These are phyloP conservation scores for Perca fluviatilis DNA, from an alignment of 2,113 vertebrate genomes.

Conservation along the genomic window DNA sequence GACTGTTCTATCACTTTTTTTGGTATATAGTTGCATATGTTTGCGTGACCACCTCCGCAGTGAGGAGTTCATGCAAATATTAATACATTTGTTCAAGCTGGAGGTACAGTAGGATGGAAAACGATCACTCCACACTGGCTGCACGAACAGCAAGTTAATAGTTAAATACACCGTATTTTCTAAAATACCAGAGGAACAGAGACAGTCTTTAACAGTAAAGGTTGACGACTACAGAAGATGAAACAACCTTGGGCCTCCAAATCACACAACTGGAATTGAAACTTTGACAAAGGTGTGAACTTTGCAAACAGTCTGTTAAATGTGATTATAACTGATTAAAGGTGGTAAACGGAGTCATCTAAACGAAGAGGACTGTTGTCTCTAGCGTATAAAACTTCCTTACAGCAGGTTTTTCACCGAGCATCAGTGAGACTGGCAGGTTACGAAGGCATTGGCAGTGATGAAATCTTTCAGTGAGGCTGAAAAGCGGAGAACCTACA, in stretches of 20 bases:
- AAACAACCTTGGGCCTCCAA: conserved; percentile 23
- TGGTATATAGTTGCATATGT: conserved; percentile 40
- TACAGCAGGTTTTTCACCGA: conserved; percentile 28
- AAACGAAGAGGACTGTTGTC: neutral
- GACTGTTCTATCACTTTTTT: conserved; percentile 12
- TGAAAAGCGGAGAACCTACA: conserved; percentile 8
- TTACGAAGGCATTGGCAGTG: conserved; percentile 67
- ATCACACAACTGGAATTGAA: conserved; percentile 25
- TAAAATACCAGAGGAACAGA: conserved; percentile 41
- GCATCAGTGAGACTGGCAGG: conserved; percentile 54
- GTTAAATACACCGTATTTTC: conserved; percentile 27
- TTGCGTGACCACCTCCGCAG: conserved; percentile 18
- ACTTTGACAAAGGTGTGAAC: neutral
- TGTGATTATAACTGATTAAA: neutral
- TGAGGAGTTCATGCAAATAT: conserved; percentile 44
- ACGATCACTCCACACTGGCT: conserved; percentile 57
- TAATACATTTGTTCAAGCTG: conserved; percentile 47
- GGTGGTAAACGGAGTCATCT: neutral
- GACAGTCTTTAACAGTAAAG: conserved; percentile 36
- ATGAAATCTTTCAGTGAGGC: conserved; percentile 49
- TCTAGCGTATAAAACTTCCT: conserved; percentile 13
- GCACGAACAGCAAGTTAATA: conserved; percentile 44
- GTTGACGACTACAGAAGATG: conserved; percentile 10
- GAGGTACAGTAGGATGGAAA: conserved; percentile 54
- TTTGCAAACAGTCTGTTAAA: conserved; percentile 1